phyloP scores from a whole-genome alignment of 2,888 invertebrate species.

The Nezara viridula region DNA sequence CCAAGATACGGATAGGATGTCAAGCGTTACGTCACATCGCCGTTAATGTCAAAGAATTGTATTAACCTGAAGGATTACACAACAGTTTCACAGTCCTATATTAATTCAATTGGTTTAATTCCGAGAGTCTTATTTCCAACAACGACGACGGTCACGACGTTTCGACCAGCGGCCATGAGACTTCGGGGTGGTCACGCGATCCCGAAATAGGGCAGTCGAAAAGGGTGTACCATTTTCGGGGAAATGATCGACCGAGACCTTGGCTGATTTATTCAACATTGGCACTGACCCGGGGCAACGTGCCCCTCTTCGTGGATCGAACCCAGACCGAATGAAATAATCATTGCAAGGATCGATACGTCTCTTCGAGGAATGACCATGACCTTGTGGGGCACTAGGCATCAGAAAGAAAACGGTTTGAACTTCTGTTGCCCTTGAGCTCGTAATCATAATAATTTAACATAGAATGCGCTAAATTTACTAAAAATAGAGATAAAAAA shows the following conservation, averaged over 20 bases:
- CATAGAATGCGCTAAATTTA: background rate
- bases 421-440: background rate
- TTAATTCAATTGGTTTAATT: too few species aligned
- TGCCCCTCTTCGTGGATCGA: background rate
- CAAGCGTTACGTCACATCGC: too few species aligned
- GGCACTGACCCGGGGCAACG: conserved; percentile 30
- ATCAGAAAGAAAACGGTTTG: background rate
- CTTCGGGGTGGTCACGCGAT: background rate
- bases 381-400: background rate
- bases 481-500: background rate
- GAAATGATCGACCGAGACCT: conserved; percentile 41
- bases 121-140: background rate
- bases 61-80: too few species aligned
- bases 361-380: background rate
- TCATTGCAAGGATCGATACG: conserved; percentile 12
- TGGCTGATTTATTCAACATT: conserved; percentile 18
- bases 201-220: conserved; percentile 10
- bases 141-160: background rate
- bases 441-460: background rate
- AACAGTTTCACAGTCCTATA: background rate
- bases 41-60: too few species aligned
- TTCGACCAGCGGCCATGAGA: conserved; percentile 21
- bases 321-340: background rate
- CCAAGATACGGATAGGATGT: too few species aligned
- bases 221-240: conserved; percentile 22